These are phyloP conservation scores for Procambarus clarkii DNA, from an alignment of 1,140 invertebrate genomes.

Conservation along the genomic window DNA sequence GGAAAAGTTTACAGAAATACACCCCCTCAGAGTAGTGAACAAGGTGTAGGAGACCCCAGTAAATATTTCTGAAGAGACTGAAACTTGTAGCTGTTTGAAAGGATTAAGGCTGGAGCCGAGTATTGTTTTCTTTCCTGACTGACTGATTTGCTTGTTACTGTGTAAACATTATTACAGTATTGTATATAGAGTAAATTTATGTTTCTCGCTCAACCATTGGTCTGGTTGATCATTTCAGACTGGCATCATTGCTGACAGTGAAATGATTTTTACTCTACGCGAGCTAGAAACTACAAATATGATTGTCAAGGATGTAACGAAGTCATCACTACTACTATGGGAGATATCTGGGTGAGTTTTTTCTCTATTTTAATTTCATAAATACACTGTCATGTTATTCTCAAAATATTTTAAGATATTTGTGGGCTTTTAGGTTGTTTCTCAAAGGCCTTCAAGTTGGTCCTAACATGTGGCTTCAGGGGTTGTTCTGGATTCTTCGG, in stretches of 20 bases:
- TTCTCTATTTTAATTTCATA: neutral
- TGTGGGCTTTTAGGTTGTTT: no score
- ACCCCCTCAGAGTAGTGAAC: no score
- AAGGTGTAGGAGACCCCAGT: no score
- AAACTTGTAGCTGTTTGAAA: no score
- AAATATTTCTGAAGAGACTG: no score
- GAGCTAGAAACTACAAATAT: conserved; percentile 75
- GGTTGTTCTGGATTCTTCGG: no score
- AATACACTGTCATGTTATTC: neutral
- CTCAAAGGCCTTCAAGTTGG: no score
- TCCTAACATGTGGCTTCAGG: no score
- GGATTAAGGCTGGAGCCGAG: no score
- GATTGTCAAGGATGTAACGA: conserved; percentile 75
- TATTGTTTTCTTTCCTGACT: neutral
- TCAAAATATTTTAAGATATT: no score
- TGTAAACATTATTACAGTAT: neutral
- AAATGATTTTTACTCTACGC: conserved; percentile 75
- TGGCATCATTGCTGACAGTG: conserved; percentile 77
- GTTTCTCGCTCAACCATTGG: neutral
- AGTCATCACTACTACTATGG: conserved; percentile 74
- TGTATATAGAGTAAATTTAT: no score
- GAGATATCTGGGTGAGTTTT: conserved; percentile 75
- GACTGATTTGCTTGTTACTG: neutral
- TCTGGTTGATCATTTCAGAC: conserved; percentile 75
- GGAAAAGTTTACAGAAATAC: no score